Base-by-base conservation (phyloP, 2,888 invertebrate genomes). In the Cremastobaeus sp. region DNA sequence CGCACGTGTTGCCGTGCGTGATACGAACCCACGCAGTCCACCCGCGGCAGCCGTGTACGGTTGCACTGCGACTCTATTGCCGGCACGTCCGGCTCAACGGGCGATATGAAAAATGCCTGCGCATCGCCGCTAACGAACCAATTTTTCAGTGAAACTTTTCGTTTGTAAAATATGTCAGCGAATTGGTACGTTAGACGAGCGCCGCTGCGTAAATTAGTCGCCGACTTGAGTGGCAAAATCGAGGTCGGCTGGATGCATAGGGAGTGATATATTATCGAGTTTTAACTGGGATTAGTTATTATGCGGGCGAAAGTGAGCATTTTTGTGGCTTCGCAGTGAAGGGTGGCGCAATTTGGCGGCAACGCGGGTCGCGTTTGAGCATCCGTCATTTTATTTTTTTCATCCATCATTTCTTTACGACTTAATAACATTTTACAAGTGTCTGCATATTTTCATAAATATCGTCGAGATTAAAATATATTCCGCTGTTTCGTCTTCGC, bases 1-100 rank as follows among this genome's bases (percentile, higher is more conserved):
- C 79, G 78, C 80, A 81, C 81, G 80, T 80, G 80, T 75, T 77
- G 81, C 73, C 81, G 81, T 79, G 79, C 77, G 78, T 74, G 66
- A 77, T 47, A 54, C 50, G 64, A 78, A 60, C 79, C 81, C 77
- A 78, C 81, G 81, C 82, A 76, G 50, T 52, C 65, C 57, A 21
- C 52, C 47, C 64, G 41, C 52, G 41, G 41, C 54, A 43, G 18
- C 57, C 48, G 37, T 32, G 43, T 34, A 37, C 41, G 45, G 52
- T 50, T 52, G 64, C 57, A 20, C 35, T 21, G 37, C 8, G 30
- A 17, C 39, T 32, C 25, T n/a, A 17, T 43, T 18, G 28, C 47
- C 4, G 12, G 9, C 11, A 14, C 34, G 25, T 32, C 6, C 34
- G 15, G 12, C 32, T n/a, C 11, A 37, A 8, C 8, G 25, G 45